These are phyloP conservation scores for Lepidochrysops patricia DNA, from an alignment of 2,888 invertebrate species.

Conservation along the genomic window DNA sequence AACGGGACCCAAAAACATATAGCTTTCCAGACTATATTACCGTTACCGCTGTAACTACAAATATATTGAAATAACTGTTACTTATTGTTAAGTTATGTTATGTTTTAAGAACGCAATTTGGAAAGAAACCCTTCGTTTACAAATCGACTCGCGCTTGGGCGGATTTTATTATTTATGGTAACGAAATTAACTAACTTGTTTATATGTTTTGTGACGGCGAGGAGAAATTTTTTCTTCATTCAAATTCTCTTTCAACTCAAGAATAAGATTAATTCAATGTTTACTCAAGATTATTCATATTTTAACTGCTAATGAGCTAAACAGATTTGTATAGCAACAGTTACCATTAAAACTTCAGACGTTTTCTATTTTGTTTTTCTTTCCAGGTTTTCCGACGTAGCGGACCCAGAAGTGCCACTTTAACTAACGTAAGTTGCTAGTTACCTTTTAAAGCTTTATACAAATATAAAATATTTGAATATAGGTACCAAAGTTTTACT, in stretches of 20 bases:
- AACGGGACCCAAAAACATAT: too few relatives aligned
- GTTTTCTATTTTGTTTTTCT: not conserved
- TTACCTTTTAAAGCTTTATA: not conserved
- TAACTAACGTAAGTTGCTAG: not conserved
- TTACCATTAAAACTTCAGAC: not conserved
- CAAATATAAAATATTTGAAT: conserved; percentile 3
- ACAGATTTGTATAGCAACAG: not conserved
- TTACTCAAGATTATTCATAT: not conserved
- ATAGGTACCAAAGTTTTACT: too few relatives aligned
- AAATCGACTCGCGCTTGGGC: too few relatives aligned
- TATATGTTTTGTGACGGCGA: not conserved
- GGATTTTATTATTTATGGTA: not conserved
- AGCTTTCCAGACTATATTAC: too few relatives aligned
- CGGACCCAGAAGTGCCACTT: not conserved
- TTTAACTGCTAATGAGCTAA: not conserved
- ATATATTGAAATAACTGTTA: too few relatives aligned
- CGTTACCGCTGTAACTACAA: too few relatives aligned
- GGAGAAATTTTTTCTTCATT: not conserved
- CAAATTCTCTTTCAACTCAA: not conserved
- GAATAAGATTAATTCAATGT: not conserved
- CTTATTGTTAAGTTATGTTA: too few relatives aligned
- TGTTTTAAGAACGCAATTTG: too few relatives aligned
- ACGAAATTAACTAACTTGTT: not conserved
- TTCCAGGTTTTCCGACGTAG: not conserved
- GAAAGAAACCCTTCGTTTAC: too few relatives aligned